Conservation (phyloP, 2,113 vertebrate species). For the Leucopternis melanops region DNA sequence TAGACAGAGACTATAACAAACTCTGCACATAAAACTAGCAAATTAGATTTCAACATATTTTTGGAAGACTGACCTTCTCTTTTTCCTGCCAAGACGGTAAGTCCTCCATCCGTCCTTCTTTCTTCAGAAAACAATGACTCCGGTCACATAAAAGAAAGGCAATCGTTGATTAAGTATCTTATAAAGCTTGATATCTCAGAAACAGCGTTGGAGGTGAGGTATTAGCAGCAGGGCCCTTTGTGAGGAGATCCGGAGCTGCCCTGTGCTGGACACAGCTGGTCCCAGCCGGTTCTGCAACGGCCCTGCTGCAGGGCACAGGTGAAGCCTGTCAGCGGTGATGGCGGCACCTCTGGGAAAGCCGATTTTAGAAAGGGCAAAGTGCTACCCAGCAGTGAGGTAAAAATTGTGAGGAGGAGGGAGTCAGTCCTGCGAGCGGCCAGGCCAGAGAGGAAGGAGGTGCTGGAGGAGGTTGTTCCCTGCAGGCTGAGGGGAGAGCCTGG, state of each 20-base stretch:
- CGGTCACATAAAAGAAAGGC: neutral
- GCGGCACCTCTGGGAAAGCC: neutral
- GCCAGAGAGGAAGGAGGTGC: no score
- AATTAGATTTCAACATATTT: neutral
- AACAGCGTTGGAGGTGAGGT: neutral
- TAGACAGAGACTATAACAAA: neutral
- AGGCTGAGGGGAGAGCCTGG: accelerated
- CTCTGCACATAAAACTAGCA: neutral
- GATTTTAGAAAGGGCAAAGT: neutral
- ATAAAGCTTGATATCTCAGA: neutral
- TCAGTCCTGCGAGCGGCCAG: neutral
- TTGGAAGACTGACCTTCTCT: neutral
- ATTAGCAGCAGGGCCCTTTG: neutral
- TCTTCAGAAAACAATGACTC: neutral
- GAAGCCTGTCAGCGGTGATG: no score
- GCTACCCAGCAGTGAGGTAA: neutral
- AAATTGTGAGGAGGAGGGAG: accelerated
- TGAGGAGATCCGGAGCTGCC: neutral
- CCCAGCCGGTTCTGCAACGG: accelerated
- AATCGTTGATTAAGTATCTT: neutral
- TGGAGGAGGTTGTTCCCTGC: neutral
- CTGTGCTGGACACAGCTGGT: accelerated
- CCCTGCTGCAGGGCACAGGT: neutral
- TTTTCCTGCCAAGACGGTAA: neutral
- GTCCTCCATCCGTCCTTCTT: neutral